A percentile compares a stretch with the other conserved stretches of the same genome.
Evolutionary conservation across 2,888 invertebrate genomes (phyloP).

Genomic region (Pediacus dermestoides): DNA sequence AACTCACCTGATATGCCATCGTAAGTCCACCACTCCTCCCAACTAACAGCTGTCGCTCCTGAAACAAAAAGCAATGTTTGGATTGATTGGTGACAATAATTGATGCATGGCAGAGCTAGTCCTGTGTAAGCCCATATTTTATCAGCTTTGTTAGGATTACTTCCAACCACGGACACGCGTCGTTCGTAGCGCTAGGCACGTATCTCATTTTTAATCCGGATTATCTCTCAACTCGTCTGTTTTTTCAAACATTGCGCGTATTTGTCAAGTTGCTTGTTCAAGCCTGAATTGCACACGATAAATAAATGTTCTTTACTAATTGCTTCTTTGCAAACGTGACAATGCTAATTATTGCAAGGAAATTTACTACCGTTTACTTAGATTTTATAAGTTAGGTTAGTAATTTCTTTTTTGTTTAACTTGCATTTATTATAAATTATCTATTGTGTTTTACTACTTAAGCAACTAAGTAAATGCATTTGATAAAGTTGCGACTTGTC

Average conservation of each 20-base stretch:
- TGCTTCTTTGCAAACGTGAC: no score
- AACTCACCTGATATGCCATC: constrained; percentile 89
- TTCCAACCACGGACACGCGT: constrained; percentile 23
- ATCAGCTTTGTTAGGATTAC: constrained; percentile 26
- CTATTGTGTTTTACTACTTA: no score
- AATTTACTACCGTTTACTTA: no score
- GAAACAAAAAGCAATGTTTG: constrained; percentile 52
- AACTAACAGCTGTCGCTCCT: constrained; percentile 75
- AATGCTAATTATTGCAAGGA: no score
- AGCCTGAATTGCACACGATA: constrained; percentile 24
- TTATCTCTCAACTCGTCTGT: constrained; percentile 44
- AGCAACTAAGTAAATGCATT: no score
- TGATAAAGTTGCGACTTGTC: no score
- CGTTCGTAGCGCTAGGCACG: constrained; percentile 40
- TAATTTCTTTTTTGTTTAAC: no score
- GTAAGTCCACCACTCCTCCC: constrained; percentile 97
- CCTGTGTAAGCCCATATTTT: constrained; percentile 42
- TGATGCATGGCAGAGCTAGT: constrained; percentile 40
- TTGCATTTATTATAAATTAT: no score
- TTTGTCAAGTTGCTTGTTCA: constrained; percentile 27
- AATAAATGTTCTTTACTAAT: constrained; percentile 17
- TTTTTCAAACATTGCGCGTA: constrained; percentile 31
- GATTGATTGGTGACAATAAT: constrained; percentile 44
- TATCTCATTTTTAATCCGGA: constrained; percentile 51
- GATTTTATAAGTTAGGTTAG: no score